Evolutionary conservation across 2,888 invertebrate genomes (phyloP).

Genomic region (Pyrgus malvae): DNA sequence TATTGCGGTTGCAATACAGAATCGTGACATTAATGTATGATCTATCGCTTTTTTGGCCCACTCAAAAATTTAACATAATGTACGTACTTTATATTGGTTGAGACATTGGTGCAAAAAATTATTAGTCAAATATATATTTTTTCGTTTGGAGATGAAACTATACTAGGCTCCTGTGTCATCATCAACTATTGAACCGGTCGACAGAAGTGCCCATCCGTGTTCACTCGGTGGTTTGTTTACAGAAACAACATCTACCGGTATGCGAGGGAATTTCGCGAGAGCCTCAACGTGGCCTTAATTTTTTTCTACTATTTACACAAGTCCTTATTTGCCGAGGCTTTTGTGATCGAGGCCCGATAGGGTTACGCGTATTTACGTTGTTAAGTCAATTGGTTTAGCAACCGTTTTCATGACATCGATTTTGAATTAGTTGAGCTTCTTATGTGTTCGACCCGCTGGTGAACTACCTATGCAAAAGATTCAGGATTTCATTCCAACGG

Average conservation of each 20-base stretch:
- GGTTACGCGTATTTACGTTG: constrained; percentile 63
- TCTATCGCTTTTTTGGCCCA: background rate
- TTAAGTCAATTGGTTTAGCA: constrained; percentile 51
- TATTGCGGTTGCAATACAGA: constrained; percentile 18
- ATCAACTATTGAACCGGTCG: constrained; percentile 59
- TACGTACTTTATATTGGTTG: background rate
- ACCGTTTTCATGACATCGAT: constrained; percentile 33
- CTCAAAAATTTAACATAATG: background rate
- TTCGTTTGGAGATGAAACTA: background rate
- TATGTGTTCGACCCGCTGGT: constrained; percentile 8
- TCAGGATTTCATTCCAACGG: no score
- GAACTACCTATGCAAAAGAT: background rate
- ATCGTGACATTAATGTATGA: background rate
- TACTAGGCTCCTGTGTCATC: constrained; percentile 54
- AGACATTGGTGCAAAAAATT: constrained; percentile 2
- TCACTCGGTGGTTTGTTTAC: constrained; percentile 61
- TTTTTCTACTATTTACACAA: constrained; percentile 60
- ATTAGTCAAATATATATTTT: constrained; percentile 12
- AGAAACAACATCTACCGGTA: constrained; percentile 70
- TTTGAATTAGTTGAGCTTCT: constrained; percentile 36
- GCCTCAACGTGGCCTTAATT: constrained; percentile 63
- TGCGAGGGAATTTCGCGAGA: constrained; percentile 65
- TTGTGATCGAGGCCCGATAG: constrained; percentile 71
- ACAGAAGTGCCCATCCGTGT: constrained; percentile 70
- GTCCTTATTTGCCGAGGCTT: constrained; percentile 61